phyloP scores from a whole-genome alignment of 2,113 vertebrate genomes.

The Murina feae region DNA sequence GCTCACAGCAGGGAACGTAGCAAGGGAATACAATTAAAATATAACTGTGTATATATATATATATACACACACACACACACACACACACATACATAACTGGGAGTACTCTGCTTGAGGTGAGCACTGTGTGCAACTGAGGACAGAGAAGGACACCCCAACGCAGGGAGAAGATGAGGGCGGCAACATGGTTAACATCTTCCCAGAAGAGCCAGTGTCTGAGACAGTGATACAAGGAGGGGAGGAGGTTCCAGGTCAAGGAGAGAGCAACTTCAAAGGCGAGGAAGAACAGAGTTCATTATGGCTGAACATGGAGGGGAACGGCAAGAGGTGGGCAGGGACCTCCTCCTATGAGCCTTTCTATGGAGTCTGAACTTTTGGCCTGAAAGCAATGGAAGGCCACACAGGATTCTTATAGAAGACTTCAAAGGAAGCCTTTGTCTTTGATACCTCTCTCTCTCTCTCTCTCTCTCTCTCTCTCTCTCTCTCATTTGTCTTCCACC shows the following conservation, averaged over 20 bases:
- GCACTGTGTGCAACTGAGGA: not conserved
- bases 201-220: not conserved
- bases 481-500: not conserved
- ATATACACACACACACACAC: too few relatives aligned
- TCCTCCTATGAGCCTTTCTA: not conserved
- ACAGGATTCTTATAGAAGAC: not conserved
- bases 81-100: too few relatives aligned
- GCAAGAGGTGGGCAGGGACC: not conserved
- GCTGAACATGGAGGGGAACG: not conserved
- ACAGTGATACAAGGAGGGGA: not conserved
- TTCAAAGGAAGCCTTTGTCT: not conserved
- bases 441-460: not conserved
- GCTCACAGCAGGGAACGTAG: not conserved
- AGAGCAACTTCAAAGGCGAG: not conserved
- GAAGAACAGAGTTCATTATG: not conserved
- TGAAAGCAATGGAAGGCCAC: not conserved
- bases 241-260: not conserved
- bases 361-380: not conserved
- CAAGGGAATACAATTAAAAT: not conserved
- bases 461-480: rapidly evolving
- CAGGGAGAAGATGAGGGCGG: not conserved
- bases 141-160: not conserved
- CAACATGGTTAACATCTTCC: not conserved
- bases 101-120: not conserved
- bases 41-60: too few relatives aligned